These are phyloP conservation scores for Anthoscopus minutus DNA, from an alignment of 2,113 vertebrate genomes.

Conservation along the genomic window DNA sequence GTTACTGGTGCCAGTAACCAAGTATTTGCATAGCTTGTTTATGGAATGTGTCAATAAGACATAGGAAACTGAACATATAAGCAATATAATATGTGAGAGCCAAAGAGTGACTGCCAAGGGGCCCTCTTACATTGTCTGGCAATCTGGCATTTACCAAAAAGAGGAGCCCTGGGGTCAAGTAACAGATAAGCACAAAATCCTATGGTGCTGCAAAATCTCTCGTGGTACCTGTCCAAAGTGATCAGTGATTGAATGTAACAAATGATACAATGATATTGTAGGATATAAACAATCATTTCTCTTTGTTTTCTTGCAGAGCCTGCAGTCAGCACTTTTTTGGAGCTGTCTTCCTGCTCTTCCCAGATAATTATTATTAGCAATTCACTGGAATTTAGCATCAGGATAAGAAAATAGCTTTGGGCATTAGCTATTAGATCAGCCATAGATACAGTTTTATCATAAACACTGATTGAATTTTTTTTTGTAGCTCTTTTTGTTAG, in stretches of 20 bases:
- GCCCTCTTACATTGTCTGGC: background rate
- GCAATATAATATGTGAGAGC: background rate
- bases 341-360: background rate
- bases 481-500: background rate
- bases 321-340: background rate
- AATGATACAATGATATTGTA: rapidly evolving
- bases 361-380: background rate
- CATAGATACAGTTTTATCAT: background rate
- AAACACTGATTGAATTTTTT: background rate
- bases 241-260: background rate
- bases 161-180: background rate
- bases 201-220: background rate
- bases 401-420: background rate
- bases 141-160: background rate
- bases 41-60: background rate
- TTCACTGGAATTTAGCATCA: background rate
- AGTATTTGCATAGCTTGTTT: background rate
- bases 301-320: background rate
- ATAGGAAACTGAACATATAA: background rate
- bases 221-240: background rate
- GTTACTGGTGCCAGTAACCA: background rate
- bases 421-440: background rate
- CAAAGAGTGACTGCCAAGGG: background rate
- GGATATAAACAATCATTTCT: background rate
- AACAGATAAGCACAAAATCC: background rate